Percentiles rank a stretch among this genome's conserved stretches.
Evolutionary conservation across 2,888 invertebrate species (phyloP).

Genomic region (Orthosia incerta): DNA sequence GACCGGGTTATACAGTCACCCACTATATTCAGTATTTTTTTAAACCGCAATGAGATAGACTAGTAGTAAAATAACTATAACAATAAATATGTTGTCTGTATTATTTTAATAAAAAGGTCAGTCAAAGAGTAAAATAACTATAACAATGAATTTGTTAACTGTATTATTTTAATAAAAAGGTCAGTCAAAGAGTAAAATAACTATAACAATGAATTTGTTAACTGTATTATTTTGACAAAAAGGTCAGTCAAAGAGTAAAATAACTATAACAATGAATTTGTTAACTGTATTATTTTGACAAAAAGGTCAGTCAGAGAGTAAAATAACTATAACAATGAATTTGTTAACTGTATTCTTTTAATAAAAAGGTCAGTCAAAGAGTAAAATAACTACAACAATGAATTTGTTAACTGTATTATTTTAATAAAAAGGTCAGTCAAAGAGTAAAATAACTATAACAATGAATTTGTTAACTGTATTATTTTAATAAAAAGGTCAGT

Average conservation of each 20-base stretch:
- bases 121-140: background rate
- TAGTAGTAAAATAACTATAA: too few relatives aligned
- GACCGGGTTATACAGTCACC: too few relatives aligned
- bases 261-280: too few relatives aligned
- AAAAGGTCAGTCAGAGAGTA: background rate
- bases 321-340: too few relatives aligned
- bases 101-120: background rate
- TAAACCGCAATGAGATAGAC: too few relatives aligned
- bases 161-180: background rate
- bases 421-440: background rate
- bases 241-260: background rate
- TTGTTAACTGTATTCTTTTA: background rate
- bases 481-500: background rate
- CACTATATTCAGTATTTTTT: too few relatives aligned
- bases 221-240: background rate
- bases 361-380: background rate
- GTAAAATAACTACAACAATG: too few relatives aligned
- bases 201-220: too few relatives aligned
- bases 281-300: background rate
- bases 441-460: too few relatives aligned
- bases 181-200: background rate
- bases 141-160: too few relatives aligned
- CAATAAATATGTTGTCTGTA: background rate
- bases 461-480: background rate
- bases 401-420: background rate